Percentiles rank a stretch among this genome's conserved stretches.
Evolutionary conservation across 2,797 vertebrate species (phyloP).

Genomic region (Miichthys miiuy): DNA sequence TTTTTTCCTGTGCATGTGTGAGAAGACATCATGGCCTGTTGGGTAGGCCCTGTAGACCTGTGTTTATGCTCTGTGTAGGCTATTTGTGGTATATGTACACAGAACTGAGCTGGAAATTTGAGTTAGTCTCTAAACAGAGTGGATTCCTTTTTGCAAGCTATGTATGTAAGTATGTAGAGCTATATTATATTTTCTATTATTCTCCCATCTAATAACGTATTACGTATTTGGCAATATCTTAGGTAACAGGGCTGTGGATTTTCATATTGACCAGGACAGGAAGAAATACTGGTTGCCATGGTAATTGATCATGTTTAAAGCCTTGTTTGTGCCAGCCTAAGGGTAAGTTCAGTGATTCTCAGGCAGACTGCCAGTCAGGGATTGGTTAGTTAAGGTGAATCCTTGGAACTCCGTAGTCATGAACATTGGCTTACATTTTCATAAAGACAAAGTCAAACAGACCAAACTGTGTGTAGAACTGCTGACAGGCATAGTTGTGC

Average conservation of each 20-base stretch:
- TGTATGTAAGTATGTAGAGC: neutral
- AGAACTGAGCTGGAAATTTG: neutral
- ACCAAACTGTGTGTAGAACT: neutral
- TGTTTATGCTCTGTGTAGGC: neutral
- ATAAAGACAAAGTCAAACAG: neutral
- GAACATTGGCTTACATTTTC: slow-evolving; percentile 15
- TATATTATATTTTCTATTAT: slow-evolving; percentile 3
- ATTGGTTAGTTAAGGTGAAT: slow-evolving; percentile 27
- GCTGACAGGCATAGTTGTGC: neutral
- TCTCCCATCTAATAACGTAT: neutral
- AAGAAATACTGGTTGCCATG: slow-evolving; percentile 27
- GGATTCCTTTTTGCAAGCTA: neutral
- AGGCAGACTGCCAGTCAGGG: slow-evolving; percentile 21
- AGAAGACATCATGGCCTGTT: neutral
- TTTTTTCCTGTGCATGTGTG: slow-evolving; percentile 4
- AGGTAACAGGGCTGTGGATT: slow-evolving; percentile 2
- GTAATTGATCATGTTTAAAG: slow-evolving; percentile 52
- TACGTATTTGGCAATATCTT: slow-evolving; percentile 3
- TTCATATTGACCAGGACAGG: slow-evolving; percentile 8
- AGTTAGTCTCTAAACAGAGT: neutral
- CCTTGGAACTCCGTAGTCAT: neutral
- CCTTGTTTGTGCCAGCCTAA: slow-evolving; percentile 9
- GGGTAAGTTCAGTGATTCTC: slow-evolving; percentile 24
- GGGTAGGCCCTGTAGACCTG: neutral
- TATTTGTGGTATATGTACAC: slow-evolving; percentile 4